These are phyloP conservation scores for Agrochola circellaris DNA, from an alignment of 2,888 invertebrate genomes.

Conservation along the genomic window DNA sequence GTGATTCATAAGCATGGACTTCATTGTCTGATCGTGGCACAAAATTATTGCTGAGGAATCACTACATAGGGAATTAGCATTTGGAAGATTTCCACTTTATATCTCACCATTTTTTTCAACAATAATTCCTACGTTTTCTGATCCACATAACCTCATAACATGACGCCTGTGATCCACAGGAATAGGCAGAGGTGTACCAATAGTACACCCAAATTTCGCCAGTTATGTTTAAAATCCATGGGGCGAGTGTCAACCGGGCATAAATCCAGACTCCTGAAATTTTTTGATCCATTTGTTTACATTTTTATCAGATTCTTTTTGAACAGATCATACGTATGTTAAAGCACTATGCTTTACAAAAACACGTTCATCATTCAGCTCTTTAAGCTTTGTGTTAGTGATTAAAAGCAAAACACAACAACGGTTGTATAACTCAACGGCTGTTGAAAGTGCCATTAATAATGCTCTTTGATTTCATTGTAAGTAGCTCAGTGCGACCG, in stretches of 20 bases:
- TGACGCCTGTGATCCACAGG: too few species aligned
- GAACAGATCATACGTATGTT: too few species aligned
- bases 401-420: constrained; percentile 15
- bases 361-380: background rate
- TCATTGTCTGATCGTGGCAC: too few species aligned
- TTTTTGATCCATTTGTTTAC: background rate
- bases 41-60: background rate
- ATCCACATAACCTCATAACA: too few species aligned
- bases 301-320: background rate
- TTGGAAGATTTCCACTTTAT: background rate
- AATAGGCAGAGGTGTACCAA: too few species aligned
- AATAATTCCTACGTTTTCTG: background rate
- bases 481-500: constrained; percentile 10
- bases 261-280: too few species aligned
- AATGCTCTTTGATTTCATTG: constrained; percentile 44
- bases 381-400: background rate
- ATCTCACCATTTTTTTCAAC: background rate
- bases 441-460: constrained; percentile 42
- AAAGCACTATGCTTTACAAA: background rate
- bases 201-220: too few species aligned
- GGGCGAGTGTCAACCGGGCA: too few species aligned
- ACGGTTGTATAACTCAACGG: constrained; percentile 12
- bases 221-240: too few species aligned
- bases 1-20: background rate
- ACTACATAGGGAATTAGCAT: background rate